A percentile compares a stretch with the other conserved stretches of the same genome.
These are phyloP conservation scores for Pedionomus torquatus DNA, from an alignment of 2,113 vertebrate genomes.

Conservation along the genomic window DNA sequence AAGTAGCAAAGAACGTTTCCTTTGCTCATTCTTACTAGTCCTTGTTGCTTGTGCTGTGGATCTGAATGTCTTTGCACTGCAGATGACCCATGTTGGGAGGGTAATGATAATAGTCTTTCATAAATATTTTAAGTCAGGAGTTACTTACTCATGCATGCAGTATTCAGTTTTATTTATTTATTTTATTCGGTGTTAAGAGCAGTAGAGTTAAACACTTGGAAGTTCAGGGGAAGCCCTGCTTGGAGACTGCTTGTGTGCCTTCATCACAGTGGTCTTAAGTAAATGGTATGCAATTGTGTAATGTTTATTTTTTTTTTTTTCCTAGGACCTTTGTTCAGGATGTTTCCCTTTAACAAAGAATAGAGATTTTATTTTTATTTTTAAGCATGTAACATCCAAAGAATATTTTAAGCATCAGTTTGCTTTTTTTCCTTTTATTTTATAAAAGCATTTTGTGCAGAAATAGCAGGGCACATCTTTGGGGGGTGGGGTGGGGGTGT, in stretches of 20 bases:
- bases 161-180: conserved; percentile 2
- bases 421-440: not conserved
- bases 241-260: not conserved
- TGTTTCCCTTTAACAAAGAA: not conserved
- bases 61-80: not conserved
- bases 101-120: not conserved
- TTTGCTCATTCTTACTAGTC: not conserved
- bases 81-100: not conserved
- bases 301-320: not conserved
- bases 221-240: not conserved
- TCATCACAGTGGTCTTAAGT: not conserved
- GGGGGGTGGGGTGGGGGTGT: too few relatives aligned
- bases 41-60: not conserved
- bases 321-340: not conserved
- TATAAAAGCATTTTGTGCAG: not conserved
- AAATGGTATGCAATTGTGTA: not conserved
- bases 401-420: not conserved
- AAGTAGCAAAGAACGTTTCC: not conserved
- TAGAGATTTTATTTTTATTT: not conserved
- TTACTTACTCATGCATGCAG: not conserved
- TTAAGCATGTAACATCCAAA: not conserved
- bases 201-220: not conserved
- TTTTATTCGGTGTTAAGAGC: not conserved
- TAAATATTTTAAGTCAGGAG: not conserved
- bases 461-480: not conserved